Base-by-base conservation (phyloP, 2,888 invertebrate genomes). In the Uloborus plumipes region DNA sequence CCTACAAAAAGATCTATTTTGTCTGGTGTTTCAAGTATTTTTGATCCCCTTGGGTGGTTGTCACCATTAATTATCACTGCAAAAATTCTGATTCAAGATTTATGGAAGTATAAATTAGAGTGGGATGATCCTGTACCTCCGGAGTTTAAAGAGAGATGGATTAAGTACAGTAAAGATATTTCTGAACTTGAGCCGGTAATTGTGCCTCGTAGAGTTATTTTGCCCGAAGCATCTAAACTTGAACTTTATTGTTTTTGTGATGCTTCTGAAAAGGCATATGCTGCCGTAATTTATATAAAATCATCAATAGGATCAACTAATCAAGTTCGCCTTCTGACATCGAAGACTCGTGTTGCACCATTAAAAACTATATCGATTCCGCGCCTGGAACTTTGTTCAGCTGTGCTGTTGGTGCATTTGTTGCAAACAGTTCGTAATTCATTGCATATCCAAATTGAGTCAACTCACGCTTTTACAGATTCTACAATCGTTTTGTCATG, bases 1-100 rank as follows among this genome's bases (percentile, higher is more conserved):
- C 20, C 39, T 22, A 58, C 55, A 4, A 65, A 74, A 22, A 58
- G 58, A 58, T 16, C 20, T 13, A 53, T 65, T 16, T 16, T 66
- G 14, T 65, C 58, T 49, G 1, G 22, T 15, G 58, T 58, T 26
- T 26, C 65, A 1, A 74, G 47, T 15, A 31, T 59, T n/a, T 74
- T 66, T 65, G 53, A 66, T 55, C 58, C 47, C 11, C 49, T 65
- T 13, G 65, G 49, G 9, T 20, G 58, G n/a, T 18, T 74, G 15
- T 55, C 53, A 15, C 58, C 58, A 49, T 39, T 74, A 4, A 20
- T 74, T 11, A 65, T 65, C 1, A 58, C 64, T 9, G 58, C 59
- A 16, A 64, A 66, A n/a, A 66, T 74, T 11, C 66, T 74, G 6
- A 55, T 66, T n/a, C 65, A 65, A 22, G 20, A 22, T n/a, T 49